These are phyloP conservation scores for Cheirogaleus major DNA, from an alignment of 2,797 vertebrate genomes.

Conservation along the genomic window DNA sequence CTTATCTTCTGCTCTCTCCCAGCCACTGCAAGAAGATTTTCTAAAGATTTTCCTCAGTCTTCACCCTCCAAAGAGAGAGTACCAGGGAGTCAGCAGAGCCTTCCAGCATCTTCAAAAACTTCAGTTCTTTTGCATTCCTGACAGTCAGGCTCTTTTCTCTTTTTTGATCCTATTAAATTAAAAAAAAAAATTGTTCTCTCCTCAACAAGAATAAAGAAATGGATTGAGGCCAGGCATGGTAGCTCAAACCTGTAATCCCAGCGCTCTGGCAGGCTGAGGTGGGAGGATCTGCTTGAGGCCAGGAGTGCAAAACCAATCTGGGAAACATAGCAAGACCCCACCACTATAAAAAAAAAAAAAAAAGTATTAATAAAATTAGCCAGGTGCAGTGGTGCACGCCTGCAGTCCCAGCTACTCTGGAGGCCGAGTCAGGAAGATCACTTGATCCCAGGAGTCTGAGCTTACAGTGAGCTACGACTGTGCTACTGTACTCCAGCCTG, in stretches of 20 bases:
- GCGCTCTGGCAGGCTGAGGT: neutral
- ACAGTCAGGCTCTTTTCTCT: neutral
- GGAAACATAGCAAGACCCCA: neutral
- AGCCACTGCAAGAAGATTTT: neutral
- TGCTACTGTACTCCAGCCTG: neutral
- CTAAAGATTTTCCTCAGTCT: neutral
- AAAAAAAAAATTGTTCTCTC: neutral
- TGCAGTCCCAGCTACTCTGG: neutral
- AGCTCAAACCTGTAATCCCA: neutral
- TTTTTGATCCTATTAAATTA: neutral
- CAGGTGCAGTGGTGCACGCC: rapidly evolving
- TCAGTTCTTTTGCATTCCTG: neutral
- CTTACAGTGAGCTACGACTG: neutral
- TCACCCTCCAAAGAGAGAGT: neutral
- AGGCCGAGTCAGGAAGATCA: neutral
- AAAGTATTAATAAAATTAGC: neutral
- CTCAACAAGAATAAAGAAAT: neutral
- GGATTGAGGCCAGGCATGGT: neutral
- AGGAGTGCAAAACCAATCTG: neutral
- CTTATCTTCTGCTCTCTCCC: neutral
- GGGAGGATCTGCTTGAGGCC: neutral
- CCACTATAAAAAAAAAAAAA: no score
- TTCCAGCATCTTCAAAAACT: neutral
- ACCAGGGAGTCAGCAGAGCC: neutral
- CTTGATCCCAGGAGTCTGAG: neutral